Conservation (phyloP, 2,797 vertebrate genomes). For the Triplophysa bombifrons region DNA sequence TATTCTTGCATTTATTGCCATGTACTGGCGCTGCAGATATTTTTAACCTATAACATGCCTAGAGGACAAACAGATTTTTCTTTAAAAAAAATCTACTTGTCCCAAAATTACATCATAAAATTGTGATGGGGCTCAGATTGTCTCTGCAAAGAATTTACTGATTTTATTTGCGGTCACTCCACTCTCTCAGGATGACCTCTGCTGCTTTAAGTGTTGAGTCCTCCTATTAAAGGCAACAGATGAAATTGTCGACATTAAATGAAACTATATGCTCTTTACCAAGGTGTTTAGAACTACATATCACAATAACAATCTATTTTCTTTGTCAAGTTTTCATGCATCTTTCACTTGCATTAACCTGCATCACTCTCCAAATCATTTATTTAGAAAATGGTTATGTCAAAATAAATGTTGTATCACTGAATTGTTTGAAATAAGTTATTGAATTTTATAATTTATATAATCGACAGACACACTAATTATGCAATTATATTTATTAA, state of each 20-base stretch:
- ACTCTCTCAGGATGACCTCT: conserved; percentile 82
- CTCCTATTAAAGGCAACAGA: conserved; percentile 73
- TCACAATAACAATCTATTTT: not conserved
- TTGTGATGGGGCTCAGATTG: not conserved
- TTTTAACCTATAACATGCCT: not conserved
- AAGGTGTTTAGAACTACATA: not conserved
- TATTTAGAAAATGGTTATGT: no score
- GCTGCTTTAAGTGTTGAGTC: conserved; percentile 87
- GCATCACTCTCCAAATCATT: no score
- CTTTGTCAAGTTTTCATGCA: not conserved
- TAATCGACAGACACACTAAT: no score
- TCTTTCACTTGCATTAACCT: not conserved
- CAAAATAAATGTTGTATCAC: no score
- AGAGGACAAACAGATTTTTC: not conserved
- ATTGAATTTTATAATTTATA: not conserved
- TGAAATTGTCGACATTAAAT: not conserved
- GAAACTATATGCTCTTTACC: conserved; percentile 1
- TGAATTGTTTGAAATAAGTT: not conserved
- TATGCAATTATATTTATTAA: not conserved
- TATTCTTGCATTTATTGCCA: not conserved
- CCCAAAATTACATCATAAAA: not conserved
- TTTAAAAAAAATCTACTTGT: not conserved
- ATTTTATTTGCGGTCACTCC: conserved; percentile 69
- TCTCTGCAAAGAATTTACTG: not conserved
- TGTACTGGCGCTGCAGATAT: not conserved